Evolutionary conservation across 2,797 vertebrate species (phyloP).

Genomic region (Sebastiscus tertius): DNA sequence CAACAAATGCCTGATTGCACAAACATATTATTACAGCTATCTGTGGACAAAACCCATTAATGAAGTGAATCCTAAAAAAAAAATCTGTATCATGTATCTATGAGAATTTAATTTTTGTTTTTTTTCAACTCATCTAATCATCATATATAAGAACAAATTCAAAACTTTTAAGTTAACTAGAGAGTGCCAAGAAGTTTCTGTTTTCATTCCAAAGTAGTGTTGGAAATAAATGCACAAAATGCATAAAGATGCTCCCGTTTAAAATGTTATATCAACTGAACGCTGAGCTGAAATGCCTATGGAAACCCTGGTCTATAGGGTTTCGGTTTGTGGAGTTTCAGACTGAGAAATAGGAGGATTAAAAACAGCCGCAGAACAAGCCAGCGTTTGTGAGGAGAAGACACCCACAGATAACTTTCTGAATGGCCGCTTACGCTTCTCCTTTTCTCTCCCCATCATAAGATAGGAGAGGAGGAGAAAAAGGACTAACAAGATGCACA

Average conservation of each 20-base stretch:
- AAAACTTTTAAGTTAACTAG: neutral
- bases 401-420: conserved; percentile 82
- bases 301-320: conserved; percentile 3
- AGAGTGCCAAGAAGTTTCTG: neutral
- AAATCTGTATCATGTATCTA: neutral
- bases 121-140: neutral
- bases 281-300: neutral
- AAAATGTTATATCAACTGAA: neutral
- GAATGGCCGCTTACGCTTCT: conserved; percentile 77
- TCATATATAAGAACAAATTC: neutral
- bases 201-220: neutral
- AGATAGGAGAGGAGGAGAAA: conserved; percentile 85
- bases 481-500: conserved; percentile 93
- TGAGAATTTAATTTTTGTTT: neutral
- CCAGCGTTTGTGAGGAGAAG: conserved; percentile 67
- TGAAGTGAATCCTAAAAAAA: neutral
- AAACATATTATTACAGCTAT: neutral
- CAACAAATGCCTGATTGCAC: neutral
- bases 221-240: neutral
- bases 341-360: conserved; percentile 59
- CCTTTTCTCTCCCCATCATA: conserved; percentile 83
- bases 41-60: neutral
- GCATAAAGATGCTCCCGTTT: neutral
- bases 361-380: conserved; percentile 61
- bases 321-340: neutral